These are phyloP conservation scores for Corythornis cristatus DNA, from an alignment of 2,113 vertebrate genomes.

Conservation along the genomic window DNA sequence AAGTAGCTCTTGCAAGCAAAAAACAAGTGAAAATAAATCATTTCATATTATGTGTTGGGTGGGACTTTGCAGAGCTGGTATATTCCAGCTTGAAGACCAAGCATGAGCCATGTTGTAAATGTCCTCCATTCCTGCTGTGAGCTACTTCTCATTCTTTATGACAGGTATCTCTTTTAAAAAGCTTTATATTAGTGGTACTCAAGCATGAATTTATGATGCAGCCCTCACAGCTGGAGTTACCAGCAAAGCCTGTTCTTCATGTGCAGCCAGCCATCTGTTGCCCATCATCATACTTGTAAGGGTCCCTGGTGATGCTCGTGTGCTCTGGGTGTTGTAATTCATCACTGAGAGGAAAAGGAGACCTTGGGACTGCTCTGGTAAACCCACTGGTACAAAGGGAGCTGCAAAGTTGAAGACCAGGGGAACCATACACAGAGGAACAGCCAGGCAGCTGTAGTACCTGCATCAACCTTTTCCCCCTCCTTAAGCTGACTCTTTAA, in stretches of 20 bases:
- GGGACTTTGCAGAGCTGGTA: background rate
- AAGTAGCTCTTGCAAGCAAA: background rate
- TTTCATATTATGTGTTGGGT: background rate
- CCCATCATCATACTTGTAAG: background rate
- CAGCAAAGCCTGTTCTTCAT: background rate
- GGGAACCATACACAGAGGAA: background rate
- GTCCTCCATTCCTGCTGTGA: background rate
- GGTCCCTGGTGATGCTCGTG: background rate
- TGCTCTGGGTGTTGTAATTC: background rate
- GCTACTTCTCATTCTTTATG: background rate
- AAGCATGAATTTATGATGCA: background rate
- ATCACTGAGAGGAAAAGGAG: background rate
- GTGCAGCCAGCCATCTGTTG: constrained; percentile 18
- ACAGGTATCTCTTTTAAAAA: background rate
- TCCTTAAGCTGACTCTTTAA: constrained; percentile 75
- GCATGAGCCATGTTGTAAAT: background rate
- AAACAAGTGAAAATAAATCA: background rate
- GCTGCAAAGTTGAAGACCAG: background rate
- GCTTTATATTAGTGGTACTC: background rate
- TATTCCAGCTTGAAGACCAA: background rate
- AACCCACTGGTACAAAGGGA: background rate
- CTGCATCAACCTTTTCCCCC: constrained; percentile 75
- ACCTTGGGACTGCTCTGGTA: background rate
- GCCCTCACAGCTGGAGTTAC: background rate
- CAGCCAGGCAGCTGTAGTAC: constrained; percentile 9